These are phyloP conservation scores for Daphoenositta chrysoptera DNA, from an alignment of 2,113 vertebrate genomes.

Conservation along the genomic window DNA sequence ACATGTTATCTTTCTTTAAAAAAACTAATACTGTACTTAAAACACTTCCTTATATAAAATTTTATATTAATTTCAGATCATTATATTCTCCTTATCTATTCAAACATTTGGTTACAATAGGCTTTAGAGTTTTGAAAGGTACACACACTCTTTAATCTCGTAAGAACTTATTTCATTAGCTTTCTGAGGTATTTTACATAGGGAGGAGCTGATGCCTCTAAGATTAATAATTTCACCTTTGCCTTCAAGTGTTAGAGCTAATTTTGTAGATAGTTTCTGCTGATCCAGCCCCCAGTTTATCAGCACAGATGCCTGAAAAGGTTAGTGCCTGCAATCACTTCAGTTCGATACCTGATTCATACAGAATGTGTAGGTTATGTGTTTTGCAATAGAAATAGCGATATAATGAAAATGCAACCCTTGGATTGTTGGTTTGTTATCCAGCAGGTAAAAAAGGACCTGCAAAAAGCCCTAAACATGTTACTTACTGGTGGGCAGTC, in stretches of 20 bases:
- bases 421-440: not conserved
- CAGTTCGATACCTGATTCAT: not conserved
- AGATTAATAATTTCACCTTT: not conserved
- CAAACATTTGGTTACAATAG: not conserved
- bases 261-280: not conserved
- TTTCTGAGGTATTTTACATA: not conserved
- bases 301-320: not conserved
- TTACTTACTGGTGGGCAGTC: not conserved
- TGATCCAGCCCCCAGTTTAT: not conserved
- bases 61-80: not conserved
- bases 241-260: not conserved
- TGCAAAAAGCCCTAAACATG: not conserved
- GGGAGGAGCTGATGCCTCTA: not conserved
- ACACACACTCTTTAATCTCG: not conserved
- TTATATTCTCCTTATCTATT: not conserved
- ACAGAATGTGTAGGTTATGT: not conserved
- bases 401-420: not conserved
- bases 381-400: not conserved
- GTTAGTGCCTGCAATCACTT: not conserved
- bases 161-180: not conserved
- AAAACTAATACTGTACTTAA: not conserved
- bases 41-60: not conserved
- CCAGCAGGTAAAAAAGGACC: not conserved
- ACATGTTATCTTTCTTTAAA: not conserved
- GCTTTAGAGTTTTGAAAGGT: not conserved